These are phyloP conservation scores for Rhinoptilus africanus DNA, from an alignment of 2,113 vertebrate genomes.

Conservation along the genomic window DNA sequence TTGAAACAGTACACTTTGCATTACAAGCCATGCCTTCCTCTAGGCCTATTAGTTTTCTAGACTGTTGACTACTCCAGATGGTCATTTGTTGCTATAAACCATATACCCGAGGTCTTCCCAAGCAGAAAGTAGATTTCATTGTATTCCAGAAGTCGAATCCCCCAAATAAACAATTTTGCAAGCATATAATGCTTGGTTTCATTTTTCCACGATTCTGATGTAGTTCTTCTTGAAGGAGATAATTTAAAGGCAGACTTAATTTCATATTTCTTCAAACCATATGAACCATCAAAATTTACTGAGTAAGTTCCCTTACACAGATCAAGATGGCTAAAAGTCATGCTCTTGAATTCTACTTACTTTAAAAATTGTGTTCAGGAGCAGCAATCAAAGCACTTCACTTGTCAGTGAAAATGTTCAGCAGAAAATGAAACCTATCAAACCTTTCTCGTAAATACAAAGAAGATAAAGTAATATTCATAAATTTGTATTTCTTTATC, in stretches of 20 bases:
- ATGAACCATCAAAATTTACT: neutral
- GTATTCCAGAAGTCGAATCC: neutral
- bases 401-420: neutral
- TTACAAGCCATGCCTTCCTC: neutral
- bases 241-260: neutral
- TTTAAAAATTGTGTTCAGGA: neutral
- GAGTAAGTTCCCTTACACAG: neutral
- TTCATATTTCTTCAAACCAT: neutral
- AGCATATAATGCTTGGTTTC: fast-evolving
- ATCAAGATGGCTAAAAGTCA: neutral
- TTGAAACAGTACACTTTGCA: neutral
- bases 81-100: neutral
- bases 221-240: neutral
- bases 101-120: neutral
- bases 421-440: neutral
- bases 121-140: neutral
- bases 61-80: neutral
- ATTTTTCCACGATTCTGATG: neutral
- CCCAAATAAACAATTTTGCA: neutral
- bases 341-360: neutral
- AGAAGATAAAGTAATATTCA: neutral
- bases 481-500: neutral
- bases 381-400: neutral
- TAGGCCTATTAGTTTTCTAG: neutral
- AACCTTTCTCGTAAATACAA: neutral